Conservation (phyloP, 1,140 invertebrate species). For the Drosophila kikkawai region DNA sequence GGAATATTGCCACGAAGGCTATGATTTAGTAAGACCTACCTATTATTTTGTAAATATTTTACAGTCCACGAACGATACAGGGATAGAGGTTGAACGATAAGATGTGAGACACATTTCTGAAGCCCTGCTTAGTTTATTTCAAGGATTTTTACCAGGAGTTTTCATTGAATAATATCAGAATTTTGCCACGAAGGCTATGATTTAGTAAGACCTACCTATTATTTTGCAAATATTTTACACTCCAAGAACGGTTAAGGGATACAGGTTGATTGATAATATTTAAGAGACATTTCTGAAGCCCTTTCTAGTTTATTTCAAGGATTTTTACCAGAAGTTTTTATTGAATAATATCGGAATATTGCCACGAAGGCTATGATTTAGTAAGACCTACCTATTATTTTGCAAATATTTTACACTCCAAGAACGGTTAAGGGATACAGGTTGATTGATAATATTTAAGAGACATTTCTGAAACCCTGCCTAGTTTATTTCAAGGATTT, state of each 20-base stretch:
- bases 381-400: background rate
- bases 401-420: background rate
- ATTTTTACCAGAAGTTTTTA: background rate
- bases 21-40: background rate
- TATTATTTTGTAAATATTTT: background rate
- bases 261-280: background rate
- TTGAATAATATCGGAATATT: background rate
- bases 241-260: background rate
- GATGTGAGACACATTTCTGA: too few relatives aligned
- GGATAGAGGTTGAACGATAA: too few relatives aligned
- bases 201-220: background rate
- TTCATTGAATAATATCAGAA: background rate
- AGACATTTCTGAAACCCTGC: background rate
- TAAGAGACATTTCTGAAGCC: background rate
- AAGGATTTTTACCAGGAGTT: background rate
- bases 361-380: background rate
- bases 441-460: background rate
- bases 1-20: background rate
- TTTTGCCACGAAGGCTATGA: too few relatives aligned
- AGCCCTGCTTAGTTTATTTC: background rate
- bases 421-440: background rate
- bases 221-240: background rate
- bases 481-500: background rate
- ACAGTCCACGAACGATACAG: background rate
- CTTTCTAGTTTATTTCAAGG: background rate